Base-by-base conservation (phyloP, 1,140 invertebrate genomes). In the Cylas formicarius region DNA sequence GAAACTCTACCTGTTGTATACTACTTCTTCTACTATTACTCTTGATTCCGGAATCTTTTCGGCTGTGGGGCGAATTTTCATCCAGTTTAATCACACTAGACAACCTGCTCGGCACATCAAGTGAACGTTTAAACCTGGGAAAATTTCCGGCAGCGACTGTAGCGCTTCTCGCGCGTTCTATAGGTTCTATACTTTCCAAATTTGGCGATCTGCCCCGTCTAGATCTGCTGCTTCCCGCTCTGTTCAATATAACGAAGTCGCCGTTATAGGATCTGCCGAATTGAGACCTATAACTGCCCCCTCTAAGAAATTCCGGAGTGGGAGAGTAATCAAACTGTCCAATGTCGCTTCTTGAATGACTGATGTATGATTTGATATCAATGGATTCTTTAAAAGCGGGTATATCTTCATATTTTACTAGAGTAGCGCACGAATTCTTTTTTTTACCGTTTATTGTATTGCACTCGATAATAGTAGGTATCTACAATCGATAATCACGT, bases 21-120 rank as follows among this genome's bases (percentile, higher is more conserved):
- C 85, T 89, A 50, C 85, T 88, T 42, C 85, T 69, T 1, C 85
- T 71, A 52, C 85, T 89, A 29, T 84, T 87, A 60, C 86, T 89
- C 46, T 81, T 76, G 43, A 90, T 89, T 3, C 86, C 86, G 0
- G 86, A 90, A 67, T 90, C 86, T 69, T 90, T 90, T 42, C 86
- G 74, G 52, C 84, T 88, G 26, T 84, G 74, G 72, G 66, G 81
- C 82, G 38, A 81, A 65, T 48, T 68, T 59, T 85, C 82, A 34
- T 83, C 77, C n/a, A 65, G 22, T n/a, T 56, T 44, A 4, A 47
- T 44, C 24, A 57, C 48, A 42, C 56, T 56, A 29, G 63, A 57
- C 29, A 64, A 40, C 29, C 52, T 44, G 26, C 66, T 46, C 58
- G 56, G 44, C 46, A 66, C 23, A 57, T 66, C 64, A 4, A 66